phyloP scores from a whole-genome alignment of 2,888 invertebrate genomes.

The Hirtodrosophila alboralis region DNA sequence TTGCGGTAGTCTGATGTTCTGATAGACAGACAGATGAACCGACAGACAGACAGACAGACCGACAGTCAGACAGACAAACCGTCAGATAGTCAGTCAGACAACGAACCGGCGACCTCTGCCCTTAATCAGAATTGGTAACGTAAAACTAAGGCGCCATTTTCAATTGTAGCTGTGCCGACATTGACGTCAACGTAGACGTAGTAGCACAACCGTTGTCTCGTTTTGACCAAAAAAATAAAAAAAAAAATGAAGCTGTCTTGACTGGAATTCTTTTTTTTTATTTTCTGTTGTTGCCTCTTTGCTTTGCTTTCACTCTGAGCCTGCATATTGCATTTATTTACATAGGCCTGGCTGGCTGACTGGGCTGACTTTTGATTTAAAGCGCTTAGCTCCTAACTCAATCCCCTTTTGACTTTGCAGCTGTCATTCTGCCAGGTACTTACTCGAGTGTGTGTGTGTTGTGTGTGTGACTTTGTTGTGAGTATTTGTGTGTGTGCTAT shows the following conservation, averaged over 20 bases:
- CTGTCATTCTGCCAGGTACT: slow-evolving; percentile 60
- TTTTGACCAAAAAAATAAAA: slow-evolving; percentile 46
- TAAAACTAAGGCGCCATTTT: slow-evolving; percentile 69
- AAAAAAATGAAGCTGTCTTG: slow-evolving; percentile 40
- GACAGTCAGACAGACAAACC: slow-evolving; percentile 6
- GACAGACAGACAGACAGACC: slow-evolving; percentile 7
- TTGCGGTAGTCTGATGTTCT: slow-evolving; percentile 59
- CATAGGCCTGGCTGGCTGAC: slow-evolving; percentile 59
- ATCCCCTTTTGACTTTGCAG: slow-evolving; percentile 64
- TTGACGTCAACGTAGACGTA: slow-evolving; percentile 33
- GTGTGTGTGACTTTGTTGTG: slow-evolving; percentile 10
- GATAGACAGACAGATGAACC: slow-evolving; percentile 26
- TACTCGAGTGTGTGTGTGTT: slow-evolving; percentile 20
- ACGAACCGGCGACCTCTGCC: slow-evolving; percentile 42
- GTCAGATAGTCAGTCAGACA: slow-evolving; percentile 9
- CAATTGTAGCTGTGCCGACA: slow-evolving; percentile 55
- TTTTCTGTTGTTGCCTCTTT: slow-evolving; percentile 23
- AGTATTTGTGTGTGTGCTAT: slow-evolving; percentile 15
- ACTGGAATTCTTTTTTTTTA: slow-evolving; percentile 39
- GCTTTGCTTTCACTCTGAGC: slow-evolving; percentile 51
- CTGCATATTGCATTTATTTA: slow-evolving; percentile 75
- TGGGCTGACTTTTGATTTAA: slow-evolving; percentile 73
- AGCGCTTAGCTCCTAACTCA: slow-evolving; percentile 70
- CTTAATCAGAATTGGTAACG: slow-evolving; percentile 68
- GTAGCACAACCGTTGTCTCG: slow-evolving; percentile 32